Base-by-base conservation (phyloP, 2,113 vertebrate species). In the Myiopsitta monachus region DNA sequence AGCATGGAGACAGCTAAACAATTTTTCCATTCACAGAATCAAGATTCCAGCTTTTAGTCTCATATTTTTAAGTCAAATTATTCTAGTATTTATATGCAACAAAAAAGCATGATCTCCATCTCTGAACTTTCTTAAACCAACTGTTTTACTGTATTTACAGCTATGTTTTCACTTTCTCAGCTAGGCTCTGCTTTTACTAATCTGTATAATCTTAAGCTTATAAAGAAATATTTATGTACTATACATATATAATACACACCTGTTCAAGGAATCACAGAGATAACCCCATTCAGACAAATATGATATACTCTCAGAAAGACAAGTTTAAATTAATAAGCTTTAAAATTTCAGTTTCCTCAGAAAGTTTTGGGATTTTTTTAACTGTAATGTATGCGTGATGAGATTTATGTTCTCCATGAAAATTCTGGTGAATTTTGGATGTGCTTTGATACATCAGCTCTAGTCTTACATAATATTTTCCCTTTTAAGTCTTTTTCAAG, bases 181-280 rank as follows among this genome's bases (percentile, higher is more conserved):
- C 18, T 38, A 52, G 18, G 23, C 8, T 38, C 23, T 61, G n/a
- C 31, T 68, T 55, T 66, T 68, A 41, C 10, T 62, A 67, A 81
- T 33, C 15, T 31, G 8, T 26, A 22, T 16, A 41, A 38, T 38
- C 3, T 26, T 74, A 79, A 52, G 31, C 31, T 92, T 52, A 38
- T 47, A 23, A 87, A 54, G 27, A 91, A 87, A 38, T 24, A 36
- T 38, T 46, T 18, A 31, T 1, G 4, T 38, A 77, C 31, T 44
- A 39, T 14, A 69, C 11, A 33, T 12, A 55, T 6, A 72, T 1
- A 1, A 0, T 41, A 62, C 28, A 44, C 3, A 3, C 11, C 0
- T 11, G 38, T 21, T 49, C 70, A 88, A 30, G 16, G 31, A 83
- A 74, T 77, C 47, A 63, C 16, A 62, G 18, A 73, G 8, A 36